Evolutionary conservation across 92 coral and sea anemone genomes (phyloP), one percentile per base, ranked within the genome.

Genomic region (Palythoa grandis): DNA sequence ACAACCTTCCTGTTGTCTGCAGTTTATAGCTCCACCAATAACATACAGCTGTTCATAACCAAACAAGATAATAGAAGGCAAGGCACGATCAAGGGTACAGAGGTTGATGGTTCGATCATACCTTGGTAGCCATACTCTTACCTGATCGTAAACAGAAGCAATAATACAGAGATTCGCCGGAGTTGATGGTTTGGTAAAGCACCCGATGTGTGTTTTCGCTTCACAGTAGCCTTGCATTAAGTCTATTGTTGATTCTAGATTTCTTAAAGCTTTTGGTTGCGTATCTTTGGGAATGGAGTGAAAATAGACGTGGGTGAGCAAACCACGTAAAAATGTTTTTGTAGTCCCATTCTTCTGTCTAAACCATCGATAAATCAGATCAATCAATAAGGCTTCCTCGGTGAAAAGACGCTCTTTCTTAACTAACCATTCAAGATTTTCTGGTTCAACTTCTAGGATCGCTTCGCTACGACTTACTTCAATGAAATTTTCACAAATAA

Each of bases 11-110:
- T 20, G 72, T 63, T 79, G 84, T 5, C 84, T 65, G 7, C 58
- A 69, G 52, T 79, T 79, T 57, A 63, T 0, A 38, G 84, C 84
- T 23, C 84, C 84, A n/a, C 84, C 84, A 19, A 79, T n/a, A 40
- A 65, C 23, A n/a, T 57, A 79, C 40, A 79, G 56, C 7, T 79
- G 72, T 58, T 79, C 84, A 23, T 65, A 25, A 43, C 74, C 84
- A 11, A 40, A 79, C 48, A 79, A 14, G 57, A 52, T 63, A 79
- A 63, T 38, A 23, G 74, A 69, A 15, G 84, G 73, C 37, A 61
- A 39, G 53, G 73, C 56, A 15, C 84, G 84, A 10, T 72, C 38
- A 11, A 79, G 69, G 24, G 19, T 79, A 58, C 74, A 79, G 4
- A 79, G 63, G 57, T 22, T 63, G 24, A 79, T 79, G 38, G 68